phyloP scores from a whole-genome alignment of 2,797 vertebrate species.

The Limnodromus scolopaceus region DNA sequence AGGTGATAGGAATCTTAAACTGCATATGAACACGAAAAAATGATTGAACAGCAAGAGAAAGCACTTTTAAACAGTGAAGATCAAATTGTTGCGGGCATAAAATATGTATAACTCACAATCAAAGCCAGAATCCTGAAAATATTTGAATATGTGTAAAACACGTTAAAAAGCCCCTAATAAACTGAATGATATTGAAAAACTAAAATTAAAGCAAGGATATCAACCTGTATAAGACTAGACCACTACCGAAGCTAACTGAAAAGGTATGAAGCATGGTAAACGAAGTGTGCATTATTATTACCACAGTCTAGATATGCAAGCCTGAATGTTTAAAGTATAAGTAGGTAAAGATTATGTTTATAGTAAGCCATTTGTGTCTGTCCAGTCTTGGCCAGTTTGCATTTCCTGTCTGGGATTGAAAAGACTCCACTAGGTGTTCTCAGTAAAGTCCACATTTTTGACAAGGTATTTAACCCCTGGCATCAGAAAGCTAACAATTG shows the following conservation, averaged over 20 bases:
- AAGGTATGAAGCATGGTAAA: not conserved
- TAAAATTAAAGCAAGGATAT: not conserved
- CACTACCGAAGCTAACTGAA: not conserved
- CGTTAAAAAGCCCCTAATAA: not conserved
- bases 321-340: not conserved
- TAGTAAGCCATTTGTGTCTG: not conserved
- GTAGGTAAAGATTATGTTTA: not conserved
- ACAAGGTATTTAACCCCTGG: not conserved
- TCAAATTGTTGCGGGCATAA: not conserved
- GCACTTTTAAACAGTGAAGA: not conserved
- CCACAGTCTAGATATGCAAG: not conserved
- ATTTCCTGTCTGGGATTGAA: not conserved
- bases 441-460: not conserved
- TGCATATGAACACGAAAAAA: not conserved
- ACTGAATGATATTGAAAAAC: not conserved
- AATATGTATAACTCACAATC: not conserved
- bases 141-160: not conserved
- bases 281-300: not conserved
- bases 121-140: not conserved
- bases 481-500: not conserved
- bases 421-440: not conserved
- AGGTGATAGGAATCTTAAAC: not conserved
- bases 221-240: not conserved
- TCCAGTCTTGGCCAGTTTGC: not conserved
- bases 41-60: not conserved